These are phyloP conservation scores for Neoscelio sp. DNA, from an alignment of 2,888 invertebrate species.

Conservation along the genomic window DNA sequence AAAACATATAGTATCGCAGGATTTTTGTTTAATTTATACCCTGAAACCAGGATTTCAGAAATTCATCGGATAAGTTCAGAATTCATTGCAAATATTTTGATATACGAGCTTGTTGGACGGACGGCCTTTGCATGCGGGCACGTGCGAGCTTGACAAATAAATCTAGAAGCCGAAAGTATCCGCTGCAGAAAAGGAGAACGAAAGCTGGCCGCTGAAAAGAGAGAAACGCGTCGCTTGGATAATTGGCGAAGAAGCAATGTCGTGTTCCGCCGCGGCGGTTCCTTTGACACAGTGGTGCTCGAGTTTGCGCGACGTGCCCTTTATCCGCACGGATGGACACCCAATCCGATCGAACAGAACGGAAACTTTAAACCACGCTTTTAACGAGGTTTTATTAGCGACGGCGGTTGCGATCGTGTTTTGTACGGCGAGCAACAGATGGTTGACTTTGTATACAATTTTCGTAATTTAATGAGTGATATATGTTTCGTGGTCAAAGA, in stretches of 20 bases:
- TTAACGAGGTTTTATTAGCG: slow-evolving; percentile 2
- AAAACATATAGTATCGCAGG: too few relatives aligned
- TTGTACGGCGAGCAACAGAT: not conserved
- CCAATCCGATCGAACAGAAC: slow-evolving; percentile 7
- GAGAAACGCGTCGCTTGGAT: slow-evolving; percentile 72
- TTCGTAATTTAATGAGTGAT: too few relatives aligned
- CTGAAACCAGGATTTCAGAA: too few relatives aligned
- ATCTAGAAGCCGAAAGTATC: slow-evolving; percentile 71
- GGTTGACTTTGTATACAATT: too few relatives aligned
- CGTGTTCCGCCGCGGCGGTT: slow-evolving; percentile 74
- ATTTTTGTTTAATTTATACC: too few relatives aligned
- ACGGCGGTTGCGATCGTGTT: not conserved
- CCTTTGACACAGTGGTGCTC: slow-evolving; percentile 76
- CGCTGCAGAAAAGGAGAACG: slow-evolving; percentile 58
- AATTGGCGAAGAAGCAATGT: slow-evolving; percentile 77
- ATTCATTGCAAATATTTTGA: slow-evolving; percentile 40
- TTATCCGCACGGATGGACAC: slow-evolving; percentile 19
- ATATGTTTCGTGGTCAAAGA: too few relatives aligned
- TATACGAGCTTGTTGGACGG: not conserved
- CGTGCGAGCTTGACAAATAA: slow-evolving; percentile 77
- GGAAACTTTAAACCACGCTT: slow-evolving; percentile 9
- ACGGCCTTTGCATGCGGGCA: slow-evolving; percentile 57
- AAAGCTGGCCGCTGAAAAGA: slow-evolving; percentile 37
- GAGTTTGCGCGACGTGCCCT: slow-evolving; percentile 29
- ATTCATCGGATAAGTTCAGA: not conserved